Evolutionary conservation across 1,140 invertebrate genomes (phyloP).

Genomic region (Drosophila murphyi): DNA sequence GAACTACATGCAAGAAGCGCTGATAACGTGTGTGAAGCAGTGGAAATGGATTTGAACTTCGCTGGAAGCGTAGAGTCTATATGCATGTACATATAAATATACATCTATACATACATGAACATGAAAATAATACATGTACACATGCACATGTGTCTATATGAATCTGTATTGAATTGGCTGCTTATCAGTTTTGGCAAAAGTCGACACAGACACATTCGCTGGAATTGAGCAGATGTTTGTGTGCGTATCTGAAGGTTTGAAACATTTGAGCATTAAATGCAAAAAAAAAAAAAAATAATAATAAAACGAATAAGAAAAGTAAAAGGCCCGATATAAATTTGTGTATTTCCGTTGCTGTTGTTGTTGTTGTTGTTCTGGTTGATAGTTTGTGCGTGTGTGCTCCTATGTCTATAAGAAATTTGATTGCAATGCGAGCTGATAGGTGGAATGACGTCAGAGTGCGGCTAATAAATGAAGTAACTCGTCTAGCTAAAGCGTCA

Average conservation of each 20-base stretch:
- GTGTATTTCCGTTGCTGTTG: neutral
- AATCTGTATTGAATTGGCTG: conserved; percentile 40
- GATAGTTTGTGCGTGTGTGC: conserved; percentile 2
- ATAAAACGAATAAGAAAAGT: conserved; percentile 38
- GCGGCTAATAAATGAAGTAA: conserved; percentile 25
- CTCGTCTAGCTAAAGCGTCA: conserved; percentile 15
- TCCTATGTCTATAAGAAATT: conserved; percentile 33
- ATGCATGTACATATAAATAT: conserved; percentile 8
- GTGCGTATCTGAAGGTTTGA: conserved; percentile 33
- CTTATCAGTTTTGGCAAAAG: conserved; percentile 55
- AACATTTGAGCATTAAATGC: conserved; percentile 42
- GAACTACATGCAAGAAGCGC: conserved; percentile 73
- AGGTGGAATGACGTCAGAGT: conserved; percentile 34
- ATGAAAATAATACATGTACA: conserved; percentile 5
- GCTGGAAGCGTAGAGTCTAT: conserved; percentile 46
- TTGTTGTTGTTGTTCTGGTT: neutral
- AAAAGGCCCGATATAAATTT: conserved; percentile 42
- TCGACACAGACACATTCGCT: conserved; percentile 22
- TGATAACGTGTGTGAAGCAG: conserved; percentile 57
- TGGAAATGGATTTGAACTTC: conserved; percentile 81
- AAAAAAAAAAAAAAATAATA: conserved; percentile 24
- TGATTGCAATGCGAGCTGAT: conserved; percentile 40
- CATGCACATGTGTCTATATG: conserved; percentile 17
- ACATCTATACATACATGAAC: neutral
- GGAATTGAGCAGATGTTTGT: conserved; percentile 34